These are phyloP conservation scores for Glyphotaelius pellucidus DNA, from an alignment of 2,888 invertebrate species.

Conservation along the genomic window DNA sequence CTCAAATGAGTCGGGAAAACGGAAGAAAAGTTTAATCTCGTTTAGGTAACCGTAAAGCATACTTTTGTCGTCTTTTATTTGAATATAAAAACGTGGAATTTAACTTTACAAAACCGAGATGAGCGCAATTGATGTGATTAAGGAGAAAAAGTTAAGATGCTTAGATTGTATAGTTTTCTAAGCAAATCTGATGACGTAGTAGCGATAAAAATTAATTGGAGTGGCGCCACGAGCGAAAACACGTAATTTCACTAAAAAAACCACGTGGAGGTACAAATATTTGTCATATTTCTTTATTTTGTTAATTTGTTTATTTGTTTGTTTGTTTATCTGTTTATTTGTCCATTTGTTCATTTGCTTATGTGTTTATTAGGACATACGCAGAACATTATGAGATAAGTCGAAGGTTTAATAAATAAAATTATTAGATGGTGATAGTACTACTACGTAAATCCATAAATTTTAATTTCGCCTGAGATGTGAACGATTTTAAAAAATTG, in stretches of 20 bases:
- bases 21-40: conserved; percentile 9
- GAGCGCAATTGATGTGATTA: neutral
- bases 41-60: neutral
- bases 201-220: neutral
- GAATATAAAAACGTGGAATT: neutral
- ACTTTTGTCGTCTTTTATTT: neutral
- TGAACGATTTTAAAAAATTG: no score
- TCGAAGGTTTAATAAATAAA: no score
- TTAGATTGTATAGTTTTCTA: neutral
- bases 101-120: neutral
- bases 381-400: no score
- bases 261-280: neutral
- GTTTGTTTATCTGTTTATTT: no score
- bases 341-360: no score
- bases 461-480: no score
- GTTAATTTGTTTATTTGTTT: no score
- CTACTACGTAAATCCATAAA: no score
- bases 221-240: neutral
- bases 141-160: neutral
- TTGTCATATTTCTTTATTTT: no score
- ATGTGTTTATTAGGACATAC: no score
- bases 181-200: neutral
- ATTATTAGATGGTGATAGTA: no score
- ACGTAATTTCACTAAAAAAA: neutral
- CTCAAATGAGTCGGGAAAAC: conserved; percentile 11